These are phyloP conservation scores for Nicator chloris DNA, from an alignment of 2,113 vertebrate genomes.

Conservation along the genomic window DNA sequence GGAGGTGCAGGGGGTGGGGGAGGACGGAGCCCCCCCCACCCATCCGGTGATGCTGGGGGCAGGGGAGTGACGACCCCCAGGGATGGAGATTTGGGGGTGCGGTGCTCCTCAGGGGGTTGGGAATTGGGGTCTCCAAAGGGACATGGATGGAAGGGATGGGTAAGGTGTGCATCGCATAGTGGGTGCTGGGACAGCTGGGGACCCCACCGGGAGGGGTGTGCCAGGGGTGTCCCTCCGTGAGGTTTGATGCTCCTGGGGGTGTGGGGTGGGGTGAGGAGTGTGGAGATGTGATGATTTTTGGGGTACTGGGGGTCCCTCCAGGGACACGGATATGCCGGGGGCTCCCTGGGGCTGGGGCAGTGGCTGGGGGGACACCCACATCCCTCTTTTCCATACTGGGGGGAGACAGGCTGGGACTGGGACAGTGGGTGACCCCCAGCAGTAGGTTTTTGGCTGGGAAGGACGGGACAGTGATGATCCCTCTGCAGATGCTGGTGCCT, in stretches of 20 bases:
- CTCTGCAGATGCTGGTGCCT: neutral
- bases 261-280: neutral
- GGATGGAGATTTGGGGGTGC: neutral
- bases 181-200: neutral
- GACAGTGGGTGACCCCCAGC: neutral
- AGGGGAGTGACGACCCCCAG: neutral
- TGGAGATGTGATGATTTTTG: neutral
- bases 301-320: neutral
- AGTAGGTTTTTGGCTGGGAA: neutral
- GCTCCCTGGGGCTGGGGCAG: neutral
- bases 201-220: accelerated
- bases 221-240: accelerated
- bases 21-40: neutral
- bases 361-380: neutral
- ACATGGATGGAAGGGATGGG: accelerated
- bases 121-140: neutral
- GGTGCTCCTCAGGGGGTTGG: neutral
- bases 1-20: neutral
- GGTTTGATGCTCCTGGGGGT: neutral
- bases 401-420: neutral
- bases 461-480: neutral
- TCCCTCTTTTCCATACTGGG: accelerated
- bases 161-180: neutral
- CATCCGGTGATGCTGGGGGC: neutral
- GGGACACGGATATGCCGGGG: accelerated